These are phyloP conservation scores for Paramormyrops kingsleyae DNA, from an alignment of 2,113 vertebrate species.

Conservation along the genomic window DNA sequence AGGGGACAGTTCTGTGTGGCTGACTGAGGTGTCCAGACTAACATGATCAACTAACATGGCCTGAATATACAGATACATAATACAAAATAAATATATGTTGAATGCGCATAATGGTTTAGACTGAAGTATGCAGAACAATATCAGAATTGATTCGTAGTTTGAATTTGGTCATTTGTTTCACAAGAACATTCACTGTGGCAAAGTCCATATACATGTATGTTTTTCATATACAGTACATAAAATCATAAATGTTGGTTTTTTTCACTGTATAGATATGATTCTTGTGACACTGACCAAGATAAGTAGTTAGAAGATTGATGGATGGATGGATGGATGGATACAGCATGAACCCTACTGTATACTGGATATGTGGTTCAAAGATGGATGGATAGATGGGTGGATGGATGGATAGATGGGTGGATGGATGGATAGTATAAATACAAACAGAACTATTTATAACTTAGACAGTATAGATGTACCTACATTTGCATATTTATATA, in stretches of 20 bases:
- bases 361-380: neutral
- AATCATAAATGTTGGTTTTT: neutral
- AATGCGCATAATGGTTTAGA: neutral
- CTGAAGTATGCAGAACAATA: neutral
- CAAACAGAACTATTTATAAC: neutral
- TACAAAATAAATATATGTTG: neutral
- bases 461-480: neutral
- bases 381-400: neutral
- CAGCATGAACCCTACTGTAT: neutral
- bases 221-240: neutral
- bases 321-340: neutral
- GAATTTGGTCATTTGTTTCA: neutral
- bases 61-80: neutral
- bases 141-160: neutral
- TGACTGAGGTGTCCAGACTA: neutral
- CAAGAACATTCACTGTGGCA: neutral
- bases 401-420: too few species aligned
- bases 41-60: neutral
- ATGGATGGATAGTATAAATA: neutral
- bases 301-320: neutral
- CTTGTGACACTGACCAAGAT: neutral
- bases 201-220: neutral
- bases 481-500: neutral
- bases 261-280: neutral
- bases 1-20: neutral